These are phyloP conservation scores for Dendroctonus ponderosae DNA, from an alignment of 1,140 invertebrate species.

Conservation along the genomic window DNA sequence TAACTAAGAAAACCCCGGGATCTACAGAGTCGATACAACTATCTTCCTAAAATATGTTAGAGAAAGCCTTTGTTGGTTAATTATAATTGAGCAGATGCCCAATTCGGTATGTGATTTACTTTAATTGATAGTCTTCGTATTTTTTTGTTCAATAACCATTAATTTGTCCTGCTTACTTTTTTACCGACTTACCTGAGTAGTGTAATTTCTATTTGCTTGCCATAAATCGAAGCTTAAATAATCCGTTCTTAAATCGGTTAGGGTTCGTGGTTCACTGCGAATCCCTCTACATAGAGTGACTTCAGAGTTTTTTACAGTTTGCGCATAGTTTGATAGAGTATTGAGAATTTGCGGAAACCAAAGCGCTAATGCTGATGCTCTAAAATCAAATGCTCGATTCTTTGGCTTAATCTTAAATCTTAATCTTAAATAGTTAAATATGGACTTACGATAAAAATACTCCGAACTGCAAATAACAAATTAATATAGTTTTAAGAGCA, in stretches of 20 bases:
- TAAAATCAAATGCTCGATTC: constrained; percentile 34
- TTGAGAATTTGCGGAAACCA: constrained; percentile 60
- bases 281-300: constrained; percentile 38
- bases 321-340: constrained; percentile 45
- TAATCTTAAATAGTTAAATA: too few species aligned
- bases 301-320: constrained; percentile 25
- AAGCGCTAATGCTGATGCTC: constrained; percentile 56
- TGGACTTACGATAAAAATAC: constrained; percentile 52
- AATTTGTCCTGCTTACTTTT: too few species aligned
- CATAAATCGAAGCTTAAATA: too few species aligned
- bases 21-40: constrained; percentile 43
- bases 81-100: too few species aligned
- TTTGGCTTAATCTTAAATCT: constrained; percentile 8
- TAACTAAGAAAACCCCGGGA: constrained; percentile 54
- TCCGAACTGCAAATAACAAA: constrained; percentile 59
- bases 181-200: too few species aligned
- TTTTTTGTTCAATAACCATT: neutral
- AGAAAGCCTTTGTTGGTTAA: neutral
- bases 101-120: too few species aligned
- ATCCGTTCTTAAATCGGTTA: too few species aligned
- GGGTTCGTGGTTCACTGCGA: neutral
- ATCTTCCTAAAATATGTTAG: constrained; percentile 15
- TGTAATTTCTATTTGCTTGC: too few species aligned
- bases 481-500: constrained; percentile 57
- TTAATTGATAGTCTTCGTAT: neutral